A percentile compares a stretch with the other conserved stretches of the same genome.
phyloP scores from a whole-genome alignment of 1,140 invertebrate species.

The Colletes latitarsis region DNA sequence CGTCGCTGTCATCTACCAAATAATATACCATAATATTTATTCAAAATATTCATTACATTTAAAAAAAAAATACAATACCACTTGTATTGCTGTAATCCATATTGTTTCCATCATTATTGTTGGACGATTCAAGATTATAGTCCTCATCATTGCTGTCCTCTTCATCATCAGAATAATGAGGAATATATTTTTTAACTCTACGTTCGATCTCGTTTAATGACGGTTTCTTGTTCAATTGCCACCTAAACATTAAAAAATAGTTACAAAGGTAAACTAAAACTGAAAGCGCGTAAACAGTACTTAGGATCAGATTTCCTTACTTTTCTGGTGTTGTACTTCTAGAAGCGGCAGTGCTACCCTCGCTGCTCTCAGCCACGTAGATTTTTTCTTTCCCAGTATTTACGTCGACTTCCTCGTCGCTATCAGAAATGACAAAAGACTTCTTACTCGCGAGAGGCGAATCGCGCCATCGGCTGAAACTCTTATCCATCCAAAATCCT shows the following conservation, averaged over 20 bases:
- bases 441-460: background rate
- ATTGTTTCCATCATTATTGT: background rate
- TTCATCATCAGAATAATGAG: background rate
- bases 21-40: background rate
- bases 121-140: no score
- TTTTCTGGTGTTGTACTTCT: background rate
- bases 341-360: background rate
- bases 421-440: conserved; percentile 51
- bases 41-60: background rate
- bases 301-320: conserved; percentile 9
- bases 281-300: background rate
- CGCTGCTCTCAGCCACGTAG: conserved; percentile 37
- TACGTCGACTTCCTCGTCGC: conserved; percentile 14
- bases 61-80: background rate
- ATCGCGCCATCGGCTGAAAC: conserved; percentile 11
- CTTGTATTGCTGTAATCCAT: background rate
- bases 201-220: background rate
- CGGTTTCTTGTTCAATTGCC: background rate
- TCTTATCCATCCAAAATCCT: conserved; percentile 24
- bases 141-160: no score
- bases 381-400: background rate
- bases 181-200: background rate
- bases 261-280: background rate
- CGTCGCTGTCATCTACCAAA: background rate
- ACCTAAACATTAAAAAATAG: background rate